phyloP scores from a whole-genome alignment of 2,113 vertebrate genomes.

The Panthera uncia region DNA sequence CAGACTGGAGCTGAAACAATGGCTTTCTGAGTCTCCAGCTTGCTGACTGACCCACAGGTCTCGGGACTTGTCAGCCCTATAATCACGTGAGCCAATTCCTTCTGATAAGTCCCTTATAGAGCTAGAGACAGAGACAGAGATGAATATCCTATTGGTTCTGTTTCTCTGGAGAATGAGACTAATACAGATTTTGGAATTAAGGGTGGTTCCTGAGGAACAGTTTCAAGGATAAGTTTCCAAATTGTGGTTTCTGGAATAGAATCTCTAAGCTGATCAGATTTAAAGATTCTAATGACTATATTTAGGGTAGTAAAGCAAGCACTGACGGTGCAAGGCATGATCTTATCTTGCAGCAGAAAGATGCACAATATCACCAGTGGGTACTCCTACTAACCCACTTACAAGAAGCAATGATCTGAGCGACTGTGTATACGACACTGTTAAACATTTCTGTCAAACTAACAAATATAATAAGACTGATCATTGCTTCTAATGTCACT shows the following conservation, averaged over 20 bases:
- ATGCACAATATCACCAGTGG: neutral
- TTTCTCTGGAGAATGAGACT: neutral
- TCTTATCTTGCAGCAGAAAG: neutral
- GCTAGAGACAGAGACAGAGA: neutral
- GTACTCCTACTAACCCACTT: neutral
- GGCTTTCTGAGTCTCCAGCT: neutral
- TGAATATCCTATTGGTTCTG: neutral
- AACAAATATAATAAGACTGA: neutral
- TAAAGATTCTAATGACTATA: neutral
- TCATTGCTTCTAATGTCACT: neutral
- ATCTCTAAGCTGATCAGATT: neutral
- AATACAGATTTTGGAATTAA: neutral
- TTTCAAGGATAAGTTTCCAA: neutral
- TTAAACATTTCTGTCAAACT: neutral
- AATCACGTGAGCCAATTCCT: neutral
- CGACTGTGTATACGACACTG: neutral
- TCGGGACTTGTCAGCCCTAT: neutral
- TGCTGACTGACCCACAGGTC: neutral
- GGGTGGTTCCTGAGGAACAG: neutral
- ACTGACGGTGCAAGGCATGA: neutral
- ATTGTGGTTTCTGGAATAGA: neutral
- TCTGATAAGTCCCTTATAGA: neutral
- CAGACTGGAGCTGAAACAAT: neutral
- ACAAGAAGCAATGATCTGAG: neutral
- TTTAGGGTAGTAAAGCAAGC: neutral